phyloP scores from a whole-genome alignment of 1,140 invertebrate species.

The Acyrthosiphon pisum region DNA sequence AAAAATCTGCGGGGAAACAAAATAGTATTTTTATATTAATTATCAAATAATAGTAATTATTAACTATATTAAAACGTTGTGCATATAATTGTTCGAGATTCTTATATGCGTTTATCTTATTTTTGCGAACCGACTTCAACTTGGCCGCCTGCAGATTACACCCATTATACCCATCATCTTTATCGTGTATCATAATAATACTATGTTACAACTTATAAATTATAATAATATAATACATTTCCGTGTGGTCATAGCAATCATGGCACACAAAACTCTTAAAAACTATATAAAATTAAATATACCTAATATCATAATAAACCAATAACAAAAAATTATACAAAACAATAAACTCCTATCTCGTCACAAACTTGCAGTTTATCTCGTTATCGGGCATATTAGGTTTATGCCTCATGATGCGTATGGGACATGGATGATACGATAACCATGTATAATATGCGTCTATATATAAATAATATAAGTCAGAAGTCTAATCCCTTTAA shows the following conservation, averaged over 20 bases:
- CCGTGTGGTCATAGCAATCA: too few relatives aligned
- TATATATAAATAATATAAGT: background rate
- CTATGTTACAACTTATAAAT: too few relatives aligned
- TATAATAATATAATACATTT: too few relatives aligned
- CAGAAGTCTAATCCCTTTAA: background rate
- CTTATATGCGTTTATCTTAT: background rate
- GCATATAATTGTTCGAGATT: background rate
- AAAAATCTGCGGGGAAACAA: background rate
- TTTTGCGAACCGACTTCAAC: background rate
- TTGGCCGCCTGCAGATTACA: too few relatives aligned
- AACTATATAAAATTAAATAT: background rate
- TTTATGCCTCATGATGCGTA: too few relatives aligned
- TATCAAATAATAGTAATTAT: too few relatives aligned
- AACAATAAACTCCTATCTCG: background rate
- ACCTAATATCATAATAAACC: too few relatives aligned
- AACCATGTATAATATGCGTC: background rate
- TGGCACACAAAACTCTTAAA: background rate
- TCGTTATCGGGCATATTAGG: too few relatives aligned
- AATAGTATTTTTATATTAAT: background rate
- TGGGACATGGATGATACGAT: background rate
- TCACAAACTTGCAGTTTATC: background rate
- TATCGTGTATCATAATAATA: background rate
- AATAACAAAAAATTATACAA: too few relatives aligned
- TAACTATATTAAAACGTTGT: background rate
- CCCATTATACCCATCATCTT: background rate